These are phyloP conservation scores for Tipula confusa DNA, from an alignment of 2,888 invertebrate genomes.

Conservation along the genomic window DNA sequence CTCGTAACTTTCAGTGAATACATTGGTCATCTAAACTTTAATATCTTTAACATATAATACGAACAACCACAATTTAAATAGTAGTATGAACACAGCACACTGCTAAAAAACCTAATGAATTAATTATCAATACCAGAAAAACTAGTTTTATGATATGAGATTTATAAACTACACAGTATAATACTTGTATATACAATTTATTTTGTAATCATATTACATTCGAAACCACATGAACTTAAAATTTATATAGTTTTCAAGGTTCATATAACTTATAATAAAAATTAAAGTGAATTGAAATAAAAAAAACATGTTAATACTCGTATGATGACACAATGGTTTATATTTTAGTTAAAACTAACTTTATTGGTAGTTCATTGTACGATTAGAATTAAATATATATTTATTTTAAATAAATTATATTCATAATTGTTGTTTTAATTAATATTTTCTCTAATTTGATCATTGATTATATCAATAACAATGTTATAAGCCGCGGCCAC, in stretches of 20 bases:
- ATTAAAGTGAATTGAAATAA: not conserved
- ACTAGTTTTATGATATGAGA: not conserved
- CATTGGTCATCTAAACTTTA: no score
- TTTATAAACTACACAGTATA: not conserved
- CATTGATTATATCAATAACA: no score
- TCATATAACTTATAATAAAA: not conserved
- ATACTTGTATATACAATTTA: not conserved
- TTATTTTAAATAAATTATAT: not conserved
- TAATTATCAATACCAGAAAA: slow-evolving; percentile 3
- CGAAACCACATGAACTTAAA: slow-evolving; percentile 13
- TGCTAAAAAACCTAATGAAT: not conserved
- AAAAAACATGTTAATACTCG: not conserved
- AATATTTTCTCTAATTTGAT: not conserved
- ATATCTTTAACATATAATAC: not conserved
- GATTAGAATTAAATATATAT: not conserved
- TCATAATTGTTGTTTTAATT: not conserved
- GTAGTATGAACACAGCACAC: not conserved
- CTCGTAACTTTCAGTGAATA: no score
- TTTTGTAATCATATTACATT: slow-evolving; percentile 12
- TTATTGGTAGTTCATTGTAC: not conserved
- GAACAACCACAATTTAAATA: no score
- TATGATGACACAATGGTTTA: not conserved
- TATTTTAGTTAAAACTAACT: not conserved
- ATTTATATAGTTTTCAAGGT: slow-evolving; percentile 12
- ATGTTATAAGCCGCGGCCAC: no score